Conservation (phyloP, 2,113 vertebrate genomes). For the Blennius ocellaris region DNA sequence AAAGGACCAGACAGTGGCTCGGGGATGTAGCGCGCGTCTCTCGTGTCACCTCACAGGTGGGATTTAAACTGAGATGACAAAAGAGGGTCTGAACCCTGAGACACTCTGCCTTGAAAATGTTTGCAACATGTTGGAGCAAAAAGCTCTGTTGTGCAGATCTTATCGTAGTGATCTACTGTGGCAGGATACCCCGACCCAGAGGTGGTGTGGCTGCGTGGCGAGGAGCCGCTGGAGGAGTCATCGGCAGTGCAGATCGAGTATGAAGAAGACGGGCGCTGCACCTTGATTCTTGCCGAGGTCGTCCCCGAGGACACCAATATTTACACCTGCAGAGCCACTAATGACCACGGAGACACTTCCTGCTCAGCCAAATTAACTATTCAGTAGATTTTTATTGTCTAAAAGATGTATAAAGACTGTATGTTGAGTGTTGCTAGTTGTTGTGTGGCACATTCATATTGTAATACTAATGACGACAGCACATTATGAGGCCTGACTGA, state of each 20-base stretch:
- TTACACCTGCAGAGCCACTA: slow-evolving; percentile 83
- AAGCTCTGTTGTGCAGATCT: too few species aligned
- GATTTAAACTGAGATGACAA: not conserved
- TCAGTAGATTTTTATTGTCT: not conserved
- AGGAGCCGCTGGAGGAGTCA: slow-evolving; percentile 73
- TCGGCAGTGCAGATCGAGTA: slow-evolving; percentile 77
- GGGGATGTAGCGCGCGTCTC: slow-evolving; percentile 69
- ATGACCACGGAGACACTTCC: slow-evolving; percentile 67
- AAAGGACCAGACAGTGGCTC: slow-evolving; percentile 58
- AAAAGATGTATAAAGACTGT: slow-evolving; percentile 2
- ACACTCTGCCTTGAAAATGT: too few species aligned
- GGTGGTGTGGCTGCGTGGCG: slow-evolving; percentile 82
- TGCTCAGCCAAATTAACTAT: slow-evolving; percentile 71
- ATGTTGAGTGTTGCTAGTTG: slow-evolving; percentile 8
- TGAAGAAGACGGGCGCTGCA: slow-evolving; percentile 83
- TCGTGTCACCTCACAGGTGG: slow-evolving; percentile 79
- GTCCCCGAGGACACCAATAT: slow-evolving; percentile 58
- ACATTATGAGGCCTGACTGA: not conserved
- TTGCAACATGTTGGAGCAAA: too few species aligned
- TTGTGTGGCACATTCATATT: slow-evolving; percentile 27
- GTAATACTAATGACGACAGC: slow-evolving; percentile 9
- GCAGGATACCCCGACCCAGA: slow-evolving; percentile 86
- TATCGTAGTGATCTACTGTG: not conserved
- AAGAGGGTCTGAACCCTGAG: too few species aligned
- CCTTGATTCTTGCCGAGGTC: slow-evolving; percentile 71